Evolutionary conservation across 2,888 invertebrate genomes (phyloP), one percentile per base, ranked within the genome.

Genomic region (Euplagia quadripunctaria): DNA sequence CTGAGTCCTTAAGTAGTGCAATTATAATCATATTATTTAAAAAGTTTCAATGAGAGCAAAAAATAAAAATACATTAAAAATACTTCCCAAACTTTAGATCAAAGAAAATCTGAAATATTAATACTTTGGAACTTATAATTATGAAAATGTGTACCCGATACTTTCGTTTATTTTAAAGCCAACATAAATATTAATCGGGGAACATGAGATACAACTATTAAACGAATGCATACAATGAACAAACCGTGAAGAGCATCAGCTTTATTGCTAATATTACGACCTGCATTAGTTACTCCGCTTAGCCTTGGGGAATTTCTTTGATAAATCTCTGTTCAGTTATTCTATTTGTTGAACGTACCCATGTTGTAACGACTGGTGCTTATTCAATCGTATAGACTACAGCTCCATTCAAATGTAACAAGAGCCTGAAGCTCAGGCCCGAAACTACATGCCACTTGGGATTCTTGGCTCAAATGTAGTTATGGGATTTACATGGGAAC

Each of bases 401-500:
- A 71, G 65, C 73, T 70, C 71, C 71, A 73, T 76, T 70, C 76
- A 76, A 78, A 79, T 79, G 77, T 79, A 72, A 78, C 71, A 74
- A 74, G 72, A 79, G 73, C 71, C 78, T 75, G 74, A 75, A 80
- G 77, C 80, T 78, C 71, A 81, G 78, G 77, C 75, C 78, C 84
- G 82, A 83, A 88, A 89, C 90, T 88, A 90, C 90, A 89, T 88
- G 87, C 88, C 92, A 81, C 87, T 43, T 68, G 91, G 88, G 91
- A 89, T 81, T 81, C 78, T 76, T 74, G 85, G 88, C 89, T 90
- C 92, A 89, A 90, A 88, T 82, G 89, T 90, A 90, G 91, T 92
- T 91, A 91, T 89, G 88, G 91, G 91, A 93, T 94, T 93, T 93
- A 92, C 92, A 92, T 92, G 90, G 88, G 83, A 90, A 90, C 91